Conservation (phyloP, 2,113 vertebrate genomes). For the Puma concolor region DNA sequence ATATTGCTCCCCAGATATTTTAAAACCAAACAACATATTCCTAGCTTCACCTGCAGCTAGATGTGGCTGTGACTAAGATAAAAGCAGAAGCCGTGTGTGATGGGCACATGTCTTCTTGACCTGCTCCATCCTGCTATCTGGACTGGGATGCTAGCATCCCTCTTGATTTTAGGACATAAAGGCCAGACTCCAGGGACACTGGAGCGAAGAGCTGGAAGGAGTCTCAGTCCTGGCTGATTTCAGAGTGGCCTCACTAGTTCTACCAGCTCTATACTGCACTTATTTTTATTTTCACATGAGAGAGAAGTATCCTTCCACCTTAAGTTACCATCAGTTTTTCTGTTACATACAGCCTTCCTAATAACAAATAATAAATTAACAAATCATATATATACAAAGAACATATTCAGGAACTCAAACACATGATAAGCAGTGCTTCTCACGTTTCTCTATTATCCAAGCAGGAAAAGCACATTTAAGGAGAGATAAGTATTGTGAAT, state of each 20-base stretch:
- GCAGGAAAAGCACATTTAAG: neutral
- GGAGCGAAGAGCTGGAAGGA: neutral
- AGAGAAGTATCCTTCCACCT: neutral
- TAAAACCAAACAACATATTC: neutral
- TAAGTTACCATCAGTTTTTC: neutral
- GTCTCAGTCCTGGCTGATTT: neutral
- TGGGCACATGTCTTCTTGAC: neutral
- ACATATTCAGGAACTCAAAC: constrained; percentile 71
- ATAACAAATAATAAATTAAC: neutral
- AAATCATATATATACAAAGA: neutral
- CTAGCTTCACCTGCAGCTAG: neutral
- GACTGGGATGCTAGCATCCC: neutral
- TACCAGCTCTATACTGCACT: neutral
- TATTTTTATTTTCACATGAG: neutral
- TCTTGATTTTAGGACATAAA: neutral
- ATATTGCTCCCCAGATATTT: neutral
- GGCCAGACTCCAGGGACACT: neutral
- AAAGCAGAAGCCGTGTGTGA: neutral
- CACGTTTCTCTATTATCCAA: constrained; percentile 66
- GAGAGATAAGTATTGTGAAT: neutral
- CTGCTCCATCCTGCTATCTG: neutral
- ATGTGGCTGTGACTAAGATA: neutral
- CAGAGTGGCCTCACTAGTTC: neutral
- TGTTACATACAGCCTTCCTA: neutral
- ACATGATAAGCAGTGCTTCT: constrained; percentile 32